Percentiles rank a stretch among this genome's conserved stretches.
These are phyloP conservation scores for Eptatretus atami DNA, from an alignment of 2,797 vertebrate species.

Conservation along the genomic window DNA sequence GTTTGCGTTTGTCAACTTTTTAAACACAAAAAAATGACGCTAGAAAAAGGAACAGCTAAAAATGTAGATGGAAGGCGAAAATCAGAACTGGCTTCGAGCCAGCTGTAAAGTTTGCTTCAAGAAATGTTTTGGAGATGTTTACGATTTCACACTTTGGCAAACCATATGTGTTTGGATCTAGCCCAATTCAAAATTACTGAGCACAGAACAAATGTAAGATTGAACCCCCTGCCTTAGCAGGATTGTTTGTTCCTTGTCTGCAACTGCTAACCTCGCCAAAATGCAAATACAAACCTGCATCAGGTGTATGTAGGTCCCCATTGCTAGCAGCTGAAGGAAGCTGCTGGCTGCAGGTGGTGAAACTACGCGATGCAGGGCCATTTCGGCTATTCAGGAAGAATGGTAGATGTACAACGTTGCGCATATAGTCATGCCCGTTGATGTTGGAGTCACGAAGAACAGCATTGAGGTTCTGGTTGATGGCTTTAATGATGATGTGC, in stretches of 20 bases:
- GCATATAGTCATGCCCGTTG: constrained; percentile 88
- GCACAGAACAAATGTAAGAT: too few species aligned
- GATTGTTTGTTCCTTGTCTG: background rate
- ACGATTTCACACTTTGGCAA: too few species aligned
- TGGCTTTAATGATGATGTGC: constrained; percentile 91
- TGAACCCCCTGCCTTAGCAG: too few species aligned
- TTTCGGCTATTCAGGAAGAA: constrained; percentile 82
- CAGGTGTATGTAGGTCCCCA: constrained; percentile 31
- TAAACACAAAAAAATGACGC: too few species aligned
- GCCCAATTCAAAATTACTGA: too few species aligned
- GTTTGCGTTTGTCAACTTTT: too few species aligned
- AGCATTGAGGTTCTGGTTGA: constrained; percentile 86
- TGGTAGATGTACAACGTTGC: constrained; percentile 72
- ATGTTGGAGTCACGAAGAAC: constrained; percentile 83
- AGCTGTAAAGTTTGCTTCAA: too few species aligned
- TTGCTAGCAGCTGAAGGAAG: constrained; percentile 16
- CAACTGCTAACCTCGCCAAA: background rate
- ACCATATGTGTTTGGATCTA: too few species aligned
- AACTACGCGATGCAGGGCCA: constrained; percentile 37
- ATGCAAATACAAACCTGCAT: constrained; percentile 16
- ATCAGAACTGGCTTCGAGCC: too few species aligned
- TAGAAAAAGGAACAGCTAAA: too few species aligned
- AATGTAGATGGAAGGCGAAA: too few species aligned
- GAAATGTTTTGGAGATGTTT: too few species aligned
- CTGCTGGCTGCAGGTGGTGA: constrained; percentile 12